phyloP scores from a whole-genome alignment of 2,113 vertebrate genomes.

The Ammodytes marinus region DNA sequence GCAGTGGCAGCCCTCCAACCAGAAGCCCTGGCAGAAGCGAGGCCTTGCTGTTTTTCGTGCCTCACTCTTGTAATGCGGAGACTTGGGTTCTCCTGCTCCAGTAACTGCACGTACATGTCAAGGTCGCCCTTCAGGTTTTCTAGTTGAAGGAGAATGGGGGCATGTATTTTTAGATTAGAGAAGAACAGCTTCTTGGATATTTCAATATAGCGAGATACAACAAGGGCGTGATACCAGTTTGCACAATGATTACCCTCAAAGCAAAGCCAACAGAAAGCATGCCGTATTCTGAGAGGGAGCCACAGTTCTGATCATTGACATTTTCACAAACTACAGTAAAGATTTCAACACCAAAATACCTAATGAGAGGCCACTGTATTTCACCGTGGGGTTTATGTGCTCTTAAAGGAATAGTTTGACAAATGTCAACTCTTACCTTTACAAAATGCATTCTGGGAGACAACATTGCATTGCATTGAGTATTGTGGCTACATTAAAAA shows the following conservation, averaged over 20 bases:
- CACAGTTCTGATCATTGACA: not conserved
- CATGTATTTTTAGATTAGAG: not conserved
- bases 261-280: not conserved
- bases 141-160: conserved; percentile 21
- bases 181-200: not conserved
- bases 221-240: not conserved
- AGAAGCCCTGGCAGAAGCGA: conserved; percentile 76
- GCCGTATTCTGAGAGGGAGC: not conserved
- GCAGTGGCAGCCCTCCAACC: conserved; percentile 81
- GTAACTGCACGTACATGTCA: conserved; percentile 47
- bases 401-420: no score
- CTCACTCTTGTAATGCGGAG: conserved; percentile 62
- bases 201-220: not conserved
- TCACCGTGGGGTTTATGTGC: no score
- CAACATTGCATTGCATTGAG: no score
- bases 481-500: no score
- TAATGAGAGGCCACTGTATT: no score
- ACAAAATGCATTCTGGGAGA: no score
- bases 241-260: not conserved
- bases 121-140: conserved; percentile 74
- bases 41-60: conserved; percentile 77
- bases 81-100: conserved; percentile 64
- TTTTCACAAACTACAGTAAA: not conserved
- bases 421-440: no score
- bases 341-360: no score